Conservation (phyloP, 2,113 vertebrate genomes). For the Plecotus auritus region DNA sequence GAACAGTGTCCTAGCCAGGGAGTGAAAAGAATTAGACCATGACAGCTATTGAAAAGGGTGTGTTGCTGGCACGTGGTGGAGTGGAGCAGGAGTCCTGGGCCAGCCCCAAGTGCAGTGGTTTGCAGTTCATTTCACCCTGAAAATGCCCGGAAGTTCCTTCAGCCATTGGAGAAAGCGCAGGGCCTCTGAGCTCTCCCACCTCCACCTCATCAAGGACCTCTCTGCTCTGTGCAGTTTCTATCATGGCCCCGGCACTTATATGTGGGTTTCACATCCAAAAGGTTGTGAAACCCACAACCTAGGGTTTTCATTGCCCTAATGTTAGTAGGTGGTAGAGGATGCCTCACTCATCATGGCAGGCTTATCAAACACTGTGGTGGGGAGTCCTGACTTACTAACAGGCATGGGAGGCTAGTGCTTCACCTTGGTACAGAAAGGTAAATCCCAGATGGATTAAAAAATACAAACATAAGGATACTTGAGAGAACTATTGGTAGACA, state of each 20-base stretch:
- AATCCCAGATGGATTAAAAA: not conserved
- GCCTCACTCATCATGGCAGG: not conserved
- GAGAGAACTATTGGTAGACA: not conserved
- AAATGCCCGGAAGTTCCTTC: not conserved
- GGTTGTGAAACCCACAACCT: no score
- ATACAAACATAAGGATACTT: not conserved
- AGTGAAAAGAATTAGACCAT: not conserved
- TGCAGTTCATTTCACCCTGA: not conserved
- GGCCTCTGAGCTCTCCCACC: not conserved
- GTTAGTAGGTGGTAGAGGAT: not conserved
- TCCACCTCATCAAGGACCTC: not conserved
- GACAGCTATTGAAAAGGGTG: not conserved
- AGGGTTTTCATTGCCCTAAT: not conserved
- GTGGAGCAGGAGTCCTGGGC: not conserved
- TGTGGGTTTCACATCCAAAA: not conserved
- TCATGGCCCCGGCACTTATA: not conserved
- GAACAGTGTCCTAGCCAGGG: not conserved
- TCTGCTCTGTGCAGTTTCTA: not conserved
- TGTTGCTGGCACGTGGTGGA: not conserved
- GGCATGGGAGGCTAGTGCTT: not conserved
- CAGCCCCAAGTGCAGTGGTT: not conserved
- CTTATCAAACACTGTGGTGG: not conserved
- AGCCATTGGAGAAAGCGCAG: no score
- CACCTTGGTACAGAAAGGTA: not conserved
- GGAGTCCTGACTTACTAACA: not conserved